A percentile compares a stretch with the other conserved stretches of the same genome.
Conservation (phyloP, 2,113 vertebrate species). For the Hystrix brachyura region DNA sequence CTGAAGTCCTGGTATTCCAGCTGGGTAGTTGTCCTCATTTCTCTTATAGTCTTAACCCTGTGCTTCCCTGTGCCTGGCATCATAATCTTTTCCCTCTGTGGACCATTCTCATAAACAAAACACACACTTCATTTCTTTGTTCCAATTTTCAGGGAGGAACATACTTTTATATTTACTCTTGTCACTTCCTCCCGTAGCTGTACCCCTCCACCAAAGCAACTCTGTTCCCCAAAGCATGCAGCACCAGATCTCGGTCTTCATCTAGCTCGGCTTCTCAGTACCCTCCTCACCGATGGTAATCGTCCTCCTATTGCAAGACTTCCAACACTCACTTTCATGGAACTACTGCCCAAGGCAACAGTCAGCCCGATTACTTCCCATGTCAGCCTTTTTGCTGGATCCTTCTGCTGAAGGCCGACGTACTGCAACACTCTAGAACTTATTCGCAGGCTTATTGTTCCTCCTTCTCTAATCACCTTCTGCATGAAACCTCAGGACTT, state of each 20-base stretch:
- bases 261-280: neutral
- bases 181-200: neutral
- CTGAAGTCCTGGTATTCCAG: neutral
- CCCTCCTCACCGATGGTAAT: neutral
- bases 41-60: neutral
- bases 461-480: neutral
- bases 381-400: neutral
- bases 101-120: neutral
- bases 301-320: neutral
- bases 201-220: neutral
- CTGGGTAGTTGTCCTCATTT: neutral
- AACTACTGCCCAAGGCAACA: neutral
- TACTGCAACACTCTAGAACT: neutral
- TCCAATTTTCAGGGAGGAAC: neutral
- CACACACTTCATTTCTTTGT: neutral
- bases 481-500: neutral
- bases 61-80: neutral
- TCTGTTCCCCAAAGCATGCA: neutral
- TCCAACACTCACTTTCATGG: neutral
- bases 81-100: neutral
- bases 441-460: neutral
- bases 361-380: neutral
- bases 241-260: neutral
- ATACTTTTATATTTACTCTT: neutral
- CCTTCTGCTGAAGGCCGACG: neutral